Percentiles rank a stretch among this genome's conserved stretches.
Evolutionary conservation across 2,888 invertebrate species (phyloP).

Genomic region (Panorpa germanica): DNA sequence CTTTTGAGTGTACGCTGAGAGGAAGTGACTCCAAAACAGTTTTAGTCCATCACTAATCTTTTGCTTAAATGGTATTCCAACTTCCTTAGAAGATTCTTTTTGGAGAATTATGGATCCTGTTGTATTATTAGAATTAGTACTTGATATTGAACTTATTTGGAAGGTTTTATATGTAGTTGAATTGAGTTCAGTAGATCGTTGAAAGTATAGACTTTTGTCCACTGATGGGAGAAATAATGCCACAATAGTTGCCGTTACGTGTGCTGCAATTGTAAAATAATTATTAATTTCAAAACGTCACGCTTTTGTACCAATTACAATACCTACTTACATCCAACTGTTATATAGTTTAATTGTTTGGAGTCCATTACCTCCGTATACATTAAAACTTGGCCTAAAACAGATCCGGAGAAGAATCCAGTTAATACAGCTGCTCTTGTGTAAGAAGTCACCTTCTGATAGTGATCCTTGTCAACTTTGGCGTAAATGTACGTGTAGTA

Average conservation of each 20-base stretch:
- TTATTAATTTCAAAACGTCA: too few species aligned
- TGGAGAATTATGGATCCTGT: too few species aligned
- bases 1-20: conserved; percentile 24
- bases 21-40: conserved; percentile 23
- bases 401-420: conserved; percentile 36
- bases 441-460: conserved; percentile 43
- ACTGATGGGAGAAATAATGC: conserved; percentile 47
- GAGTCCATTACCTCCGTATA: conserved; percentile 31
- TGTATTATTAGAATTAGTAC: too few species aligned
- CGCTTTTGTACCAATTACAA: background rate
- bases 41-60: too few species aligned
- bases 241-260: conserved; percentile 47
- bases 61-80: too few species aligned
- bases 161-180: too few species aligned
- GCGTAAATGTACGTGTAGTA: conserved; percentile 58
- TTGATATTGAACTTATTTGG: too few species aligned
- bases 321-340: conserved; percentile 26
- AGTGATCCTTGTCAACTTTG: conserved; percentile 38
- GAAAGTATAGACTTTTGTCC: conserved; percentile 50
- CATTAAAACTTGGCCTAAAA: conserved; percentile 35
- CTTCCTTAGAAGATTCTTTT: too few species aligned
- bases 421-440: conserved; percentile 39
- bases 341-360: conserved; percentile 38
- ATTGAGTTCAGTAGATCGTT: too few species aligned
- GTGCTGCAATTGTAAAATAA: conserved; percentile 28